phyloP scores from a whole-genome alignment of 2,888 invertebrate genomes.

The Nymphalis urticae region DNA sequence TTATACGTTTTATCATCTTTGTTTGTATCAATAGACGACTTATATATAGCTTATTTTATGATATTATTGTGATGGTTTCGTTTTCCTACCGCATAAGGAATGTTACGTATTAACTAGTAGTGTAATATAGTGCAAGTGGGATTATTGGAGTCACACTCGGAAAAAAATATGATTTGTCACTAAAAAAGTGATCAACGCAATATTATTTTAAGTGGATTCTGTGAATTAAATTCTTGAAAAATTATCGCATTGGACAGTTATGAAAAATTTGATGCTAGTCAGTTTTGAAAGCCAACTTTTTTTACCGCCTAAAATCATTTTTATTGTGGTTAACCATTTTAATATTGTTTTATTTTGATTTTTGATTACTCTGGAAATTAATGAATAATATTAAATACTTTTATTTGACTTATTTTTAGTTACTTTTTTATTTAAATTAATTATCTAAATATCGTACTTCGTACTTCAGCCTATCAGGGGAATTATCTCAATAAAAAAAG shows the following conservation, averaged over 20 bases:
- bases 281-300: conserved; percentile 46
- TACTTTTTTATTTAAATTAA: no score
- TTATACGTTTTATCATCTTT: conserved; percentile 73
- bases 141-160: conserved; percentile 66
- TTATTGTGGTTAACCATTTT: neutral
- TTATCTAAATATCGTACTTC: no score
- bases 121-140: conserved; percentile 69
- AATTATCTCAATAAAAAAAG: neutral
- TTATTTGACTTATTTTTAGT: no score
- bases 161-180: conserved; percentile 68
- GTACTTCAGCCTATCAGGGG: no score
- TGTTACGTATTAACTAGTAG: conserved; percentile 74
- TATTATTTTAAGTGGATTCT: conserved; percentile 66
- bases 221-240: conserved; percentile 60
- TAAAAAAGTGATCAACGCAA: conserved; percentile 62
- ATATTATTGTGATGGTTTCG: conserved; percentile 79
- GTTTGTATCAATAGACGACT: conserved; percentile 75
- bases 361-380: no score
- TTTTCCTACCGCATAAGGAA: conserved; percentile 78
- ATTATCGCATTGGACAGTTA: conserved; percentile 72
- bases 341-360: neutral
- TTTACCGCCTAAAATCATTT: no score
- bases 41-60: conserved; percentile 75
- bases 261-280: conserved; percentile 60
- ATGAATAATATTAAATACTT: no score